Evolutionary conservation across 2,113 vertebrate genomes (phyloP).

Genomic region (western clawed frog (Xenopus tropicalis)): UCB_Xtro_10.0 CM004446.2:123849501-123850000

Average conservation of each 20-base stretch:
- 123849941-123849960: slow-evolving; percentile 43
- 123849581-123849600: neutral
- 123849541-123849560: neutral
- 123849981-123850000: slow-evolving; percentile 35
- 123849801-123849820: too few relatives aligned
- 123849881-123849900: too few relatives aligned
- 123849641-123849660: neutral
- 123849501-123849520: neutral
- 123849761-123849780: slow-evolving; percentile 5
- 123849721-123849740: neutral
- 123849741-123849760: neutral
- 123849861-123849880: too few relatives aligned
- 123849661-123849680: slow-evolving; percentile 8
- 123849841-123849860: too few relatives aligned
- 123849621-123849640: neutral
- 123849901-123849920: too few relatives aligned
- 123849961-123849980: slow-evolving; percentile 29
- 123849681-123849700: neutral
- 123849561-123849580: neutral
- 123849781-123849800: neutral
- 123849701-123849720: neutral
- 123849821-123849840: too few relatives aligned
- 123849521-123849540: slow-evolving; percentile 1
- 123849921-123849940: too few relatives aligned
- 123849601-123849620: neutral